Base-by-base conservation (phyloP, 2,888 invertebrate species). In the Axea sp. region DNA sequence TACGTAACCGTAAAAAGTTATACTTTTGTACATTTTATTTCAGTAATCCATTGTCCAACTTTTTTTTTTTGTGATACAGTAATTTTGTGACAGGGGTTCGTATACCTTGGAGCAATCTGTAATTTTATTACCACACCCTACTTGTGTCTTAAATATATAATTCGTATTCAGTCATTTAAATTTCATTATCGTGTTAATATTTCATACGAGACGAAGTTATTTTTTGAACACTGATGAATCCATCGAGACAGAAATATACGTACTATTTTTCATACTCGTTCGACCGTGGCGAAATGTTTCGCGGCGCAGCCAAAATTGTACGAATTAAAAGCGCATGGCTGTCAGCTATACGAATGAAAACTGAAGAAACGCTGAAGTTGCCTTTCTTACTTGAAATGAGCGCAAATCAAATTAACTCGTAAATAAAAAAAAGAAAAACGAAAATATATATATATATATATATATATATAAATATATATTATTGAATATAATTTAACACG, bases 321-420 rank as follows among this genome's bases (percentile, higher is more conserved):
- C 51, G 31, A 73, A 59, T 57, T 11, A 24, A 31, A 57, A 51
- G 53, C 19, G 39, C 57, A 57, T 35, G 43, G 31, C 43, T 57
- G 71, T 57, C 71, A 35, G 26, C 55, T 35, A 41, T 53, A 57
- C 28, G 37, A 65, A 47, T 11, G 19, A 35, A 51, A 28, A 59
- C 51, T 51, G 39, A 68, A 78, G 53, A 68, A 31, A 59, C 72
- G 75, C 79, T 78, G 67, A 75, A 78, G 83, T 85, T 86, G 86
- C 86, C 86, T 86, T 86, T 78, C 81, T 81, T 82, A 83, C 84
- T 77, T 74, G 84, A 84, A 84, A 83, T 84, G 87, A 87, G 87
- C 87, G 82, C 82, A 84, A 85, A 87, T 87, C 87, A 87, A 87
- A 87, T 76, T 82, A 82, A 83, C 75, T 76, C 80, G 55, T 81